These are phyloP conservation scores for Chesias legatella DNA, from an alignment of 2,888 invertebrate genomes.

Conservation along the genomic window DNA sequence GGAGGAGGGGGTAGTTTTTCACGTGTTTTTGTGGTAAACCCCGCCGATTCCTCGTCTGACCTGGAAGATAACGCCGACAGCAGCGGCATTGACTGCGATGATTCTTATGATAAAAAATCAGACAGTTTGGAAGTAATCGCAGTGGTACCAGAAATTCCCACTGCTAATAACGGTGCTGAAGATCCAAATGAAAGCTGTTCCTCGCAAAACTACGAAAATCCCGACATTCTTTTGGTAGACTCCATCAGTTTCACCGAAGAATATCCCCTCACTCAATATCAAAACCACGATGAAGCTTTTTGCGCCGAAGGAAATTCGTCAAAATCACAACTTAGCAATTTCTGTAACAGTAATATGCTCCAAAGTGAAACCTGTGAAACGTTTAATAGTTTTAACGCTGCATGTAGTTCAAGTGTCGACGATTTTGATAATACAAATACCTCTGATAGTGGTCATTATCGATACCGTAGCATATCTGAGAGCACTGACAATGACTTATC, in stretches of 20 bases:
- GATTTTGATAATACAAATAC: conserved; percentile 54
- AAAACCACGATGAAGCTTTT: conserved; percentile 46
- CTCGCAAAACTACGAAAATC: conserved; percentile 41
- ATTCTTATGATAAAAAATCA: conserved; percentile 80
- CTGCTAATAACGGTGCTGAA: conserved; percentile 44
- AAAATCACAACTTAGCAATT: conserved; percentile 54
- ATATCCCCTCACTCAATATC: conserved; percentile 51
- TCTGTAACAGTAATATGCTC: conserved; percentile 70
- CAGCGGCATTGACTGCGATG: conserved; percentile 82
- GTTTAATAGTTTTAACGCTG: conserved; percentile 69
- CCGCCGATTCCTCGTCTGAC: conserved; percentile 81
- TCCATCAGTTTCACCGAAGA: conserved; percentile 62
- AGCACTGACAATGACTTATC: conserved; percentile 62
- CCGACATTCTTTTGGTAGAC: conserved; percentile 58
- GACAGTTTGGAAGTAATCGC: conserved; percentile 66
- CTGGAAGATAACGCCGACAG: conserved; percentile 81
- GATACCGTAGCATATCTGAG: conserved; percentile 55
- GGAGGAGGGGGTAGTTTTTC: conserved; percentile 81
- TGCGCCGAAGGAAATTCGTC: conserved; percentile 40
- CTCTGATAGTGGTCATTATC: conserved; percentile 52
- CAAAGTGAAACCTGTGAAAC: conserved; percentile 69
- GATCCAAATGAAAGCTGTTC: conserved; percentile 43
- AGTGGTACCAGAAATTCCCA: conserved; percentile 48
- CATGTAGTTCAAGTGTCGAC: conserved; percentile 55
- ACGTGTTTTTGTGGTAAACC: conserved; percentile 85